These are phyloP conservation scores for Axinella damicornis DNA, from an alignment of 37 sponge, comb jelly and placozoan species.

Conservation along the genomic window DNA sequence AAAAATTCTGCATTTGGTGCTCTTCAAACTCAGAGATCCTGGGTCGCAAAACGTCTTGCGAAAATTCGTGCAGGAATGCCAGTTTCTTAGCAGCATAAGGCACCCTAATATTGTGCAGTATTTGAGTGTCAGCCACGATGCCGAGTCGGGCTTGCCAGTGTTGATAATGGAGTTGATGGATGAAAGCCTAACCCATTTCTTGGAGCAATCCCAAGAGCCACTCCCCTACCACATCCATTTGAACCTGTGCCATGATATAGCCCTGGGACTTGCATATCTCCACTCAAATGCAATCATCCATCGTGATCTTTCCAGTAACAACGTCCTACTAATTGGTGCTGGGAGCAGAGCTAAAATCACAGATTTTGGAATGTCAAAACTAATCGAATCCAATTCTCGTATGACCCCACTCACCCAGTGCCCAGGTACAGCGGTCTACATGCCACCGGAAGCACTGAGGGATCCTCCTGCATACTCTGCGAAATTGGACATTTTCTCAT, in stretches of 20 bases:
- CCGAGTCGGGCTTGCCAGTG: background rate
- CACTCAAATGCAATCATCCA: slow-evolving; percentile 50
- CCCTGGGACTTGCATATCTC: slow-evolving; percentile 28
- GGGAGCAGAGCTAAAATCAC: slow-evolving; percentile 32
- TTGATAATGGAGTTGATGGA: slow-evolving; percentile 71
- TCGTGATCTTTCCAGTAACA: slow-evolving; percentile 48
- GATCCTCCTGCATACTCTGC: slow-evolving; percentile 9
- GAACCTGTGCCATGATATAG: slow-evolving; percentile 24
- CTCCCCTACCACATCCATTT: slow-evolving; percentile 17
- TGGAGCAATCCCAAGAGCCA: slow-evolving; percentile 1
- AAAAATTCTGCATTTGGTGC: slow-evolving; percentile 18
- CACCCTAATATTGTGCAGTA: slow-evolving; percentile 65
- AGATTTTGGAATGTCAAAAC: slow-evolving; percentile 58
- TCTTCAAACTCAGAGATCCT: background rate
- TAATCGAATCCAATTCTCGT: background rate
- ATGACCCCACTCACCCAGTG: slow-evolving; percentile 2
- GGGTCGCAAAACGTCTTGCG: background rate
- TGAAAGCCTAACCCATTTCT: slow-evolving; percentile 45
- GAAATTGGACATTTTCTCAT: slow-evolving; percentile 54
- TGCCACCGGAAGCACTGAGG: slow-evolving; percentile 61
- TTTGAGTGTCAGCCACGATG: slow-evolving; percentile 9
- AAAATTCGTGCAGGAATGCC: slow-evolving; percentile 41
- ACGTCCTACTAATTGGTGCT: slow-evolving; percentile 32
- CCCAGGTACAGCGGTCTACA: slow-evolving; percentile 54
- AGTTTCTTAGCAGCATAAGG: slow-evolving; percentile 14